Percentiles rank a stretch among this genome's conserved stretches.
These are phyloP conservation scores for Ophion costatus DNA, from an alignment of 2,888 invertebrate species.

Conservation along the genomic window DNA sequence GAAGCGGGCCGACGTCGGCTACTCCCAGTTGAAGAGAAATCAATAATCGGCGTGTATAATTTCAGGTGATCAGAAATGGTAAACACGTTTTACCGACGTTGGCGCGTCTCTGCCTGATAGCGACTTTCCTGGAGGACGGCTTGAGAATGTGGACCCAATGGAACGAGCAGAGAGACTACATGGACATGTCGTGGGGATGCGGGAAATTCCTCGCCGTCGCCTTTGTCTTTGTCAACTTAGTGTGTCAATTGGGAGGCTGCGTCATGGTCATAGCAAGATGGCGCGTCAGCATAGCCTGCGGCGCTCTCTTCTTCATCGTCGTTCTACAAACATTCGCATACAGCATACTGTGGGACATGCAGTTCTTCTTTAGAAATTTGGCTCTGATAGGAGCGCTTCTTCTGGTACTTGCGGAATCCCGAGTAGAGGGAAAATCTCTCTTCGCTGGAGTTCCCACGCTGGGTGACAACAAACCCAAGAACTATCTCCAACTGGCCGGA, in stretches of 20 bases:
- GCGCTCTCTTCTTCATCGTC: slow-evolving; percentile 97
- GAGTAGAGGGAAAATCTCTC: slow-evolving; percentile 95
- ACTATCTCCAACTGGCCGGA: slow-evolving; percentile 97
- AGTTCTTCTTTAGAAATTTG: slow-evolving; percentile 97
- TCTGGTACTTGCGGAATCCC: slow-evolving; percentile 97
- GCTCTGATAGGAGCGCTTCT: slow-evolving; percentile 98
- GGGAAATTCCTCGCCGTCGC: slow-evolving; percentile 96
- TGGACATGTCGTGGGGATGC: slow-evolving; percentile 99
- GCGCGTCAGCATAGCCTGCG: slow-evolving; percentile 96
- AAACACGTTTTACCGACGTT: slow-evolving; percentile 97
- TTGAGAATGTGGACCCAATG: slow-evolving; percentile 99
- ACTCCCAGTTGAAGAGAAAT: neutral
- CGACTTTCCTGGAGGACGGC: slow-evolving; percentile 99
- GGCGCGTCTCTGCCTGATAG: slow-evolving; percentile 97
- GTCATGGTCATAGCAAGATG: slow-evolving; percentile 97
- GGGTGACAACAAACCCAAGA: slow-evolving; percentile 98
- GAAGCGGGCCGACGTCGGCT: neutral
- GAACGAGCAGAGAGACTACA: slow-evolving; percentile 98
- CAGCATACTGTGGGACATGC: slow-evolving; percentile 99
- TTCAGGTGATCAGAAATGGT: slow-evolving; percentile 95
- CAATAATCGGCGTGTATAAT: slow-evolving; percentile 36
- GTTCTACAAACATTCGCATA: slow-evolving; percentile 97
- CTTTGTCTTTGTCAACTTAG: slow-evolving; percentile 97
- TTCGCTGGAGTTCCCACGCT: slow-evolving; percentile 97
- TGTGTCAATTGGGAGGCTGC: slow-evolving; percentile 98